Base-by-base conservation (phyloP, 2,888 invertebrate species). In the Harpalus rufipes region DNA sequence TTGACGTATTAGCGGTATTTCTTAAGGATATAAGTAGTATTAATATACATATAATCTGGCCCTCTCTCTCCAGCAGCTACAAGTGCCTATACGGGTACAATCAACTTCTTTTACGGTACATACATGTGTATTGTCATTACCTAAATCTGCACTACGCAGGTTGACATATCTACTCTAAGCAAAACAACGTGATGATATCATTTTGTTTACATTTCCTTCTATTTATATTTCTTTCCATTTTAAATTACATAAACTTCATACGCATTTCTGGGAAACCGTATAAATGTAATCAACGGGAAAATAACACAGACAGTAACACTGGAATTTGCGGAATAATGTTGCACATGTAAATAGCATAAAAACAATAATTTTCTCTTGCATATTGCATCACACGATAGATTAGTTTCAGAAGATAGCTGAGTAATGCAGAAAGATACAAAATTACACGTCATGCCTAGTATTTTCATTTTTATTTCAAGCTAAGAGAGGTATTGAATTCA, bases 321-420 rank as follows among this genome's bases (percentile, higher is more conserved):
- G 44, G 8, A 12, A 12, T 51, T 51, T 8, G 44, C 44, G 44
- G 59, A 59, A 59, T 7, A 16, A 59, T 25, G 63, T 32, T 18
- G 14, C 18, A 25, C 10, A 63, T 63, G 63, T 63, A 63, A 63
- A 63, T 25, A 18, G 25, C 25, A 12, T 25, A 63, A 63, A 68
- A 68, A 68, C 14, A 68, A 68, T 68, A 68, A 68, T 68, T 68
- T 68, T 68, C 68, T 68, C 32, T 7, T 16, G 5, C 14, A 7
- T 68, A 68, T 68, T 68, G 39, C 68, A 68, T 39, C 39, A 68
- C 25, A 63, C 10, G n/a, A 12, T 32, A 39, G 68, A n/a, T 68
- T 63, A 14, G 68, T 68, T 68, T 68, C 14, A 32, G 6, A 68
- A 68, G 10, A 25, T 7, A 32, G 68, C 68, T 68, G 68, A 68